Evolutionary conservation across 2,888 invertebrate species (phyloP).

Genomic region (Nomada lathburiana): DNA sequence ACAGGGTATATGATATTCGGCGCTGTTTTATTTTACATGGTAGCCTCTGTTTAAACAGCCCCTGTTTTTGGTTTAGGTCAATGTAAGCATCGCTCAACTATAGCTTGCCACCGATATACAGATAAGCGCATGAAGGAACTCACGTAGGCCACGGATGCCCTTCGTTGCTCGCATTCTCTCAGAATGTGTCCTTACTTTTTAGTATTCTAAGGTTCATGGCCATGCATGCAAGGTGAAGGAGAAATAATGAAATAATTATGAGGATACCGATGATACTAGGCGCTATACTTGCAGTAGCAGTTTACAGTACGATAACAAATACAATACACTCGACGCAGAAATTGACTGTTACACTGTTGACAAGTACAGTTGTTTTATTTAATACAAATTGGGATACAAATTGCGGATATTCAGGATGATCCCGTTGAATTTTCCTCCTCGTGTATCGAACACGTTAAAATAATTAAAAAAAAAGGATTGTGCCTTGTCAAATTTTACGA

Average conservation of each 20-base stretch:
- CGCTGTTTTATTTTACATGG: constrained; percentile 13
- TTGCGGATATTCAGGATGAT: no score
- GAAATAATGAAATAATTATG: background rate
- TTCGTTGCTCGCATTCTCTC: constrained; percentile 9
- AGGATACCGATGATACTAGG: background rate
- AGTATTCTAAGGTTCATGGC: constrained; percentile 7
- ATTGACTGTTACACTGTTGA: background rate
- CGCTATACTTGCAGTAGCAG: background rate
- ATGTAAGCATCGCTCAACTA: constrained; percentile 50
- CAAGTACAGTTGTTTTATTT: no score
- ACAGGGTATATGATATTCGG: constrained; percentile 13
- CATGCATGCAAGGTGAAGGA: background rate
- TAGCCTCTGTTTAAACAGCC: constrained; percentile 16
- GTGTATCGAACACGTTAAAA: no score
- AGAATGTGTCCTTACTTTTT: background rate
- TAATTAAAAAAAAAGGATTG: no score
- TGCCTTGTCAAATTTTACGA: no score
- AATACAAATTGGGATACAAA: no score
- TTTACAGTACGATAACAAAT: background rate
- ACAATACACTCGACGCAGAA: background rate
- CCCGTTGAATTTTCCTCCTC: no score
- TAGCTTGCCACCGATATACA: constrained; percentile 6
- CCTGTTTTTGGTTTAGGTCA: constrained; percentile 30
- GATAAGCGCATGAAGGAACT: constrained; percentile 36
- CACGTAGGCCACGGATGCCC: constrained; percentile 55